phyloP scores from a whole-genome alignment of 2,888 invertebrate species.

The Drosophila fungiperda region DNA sequence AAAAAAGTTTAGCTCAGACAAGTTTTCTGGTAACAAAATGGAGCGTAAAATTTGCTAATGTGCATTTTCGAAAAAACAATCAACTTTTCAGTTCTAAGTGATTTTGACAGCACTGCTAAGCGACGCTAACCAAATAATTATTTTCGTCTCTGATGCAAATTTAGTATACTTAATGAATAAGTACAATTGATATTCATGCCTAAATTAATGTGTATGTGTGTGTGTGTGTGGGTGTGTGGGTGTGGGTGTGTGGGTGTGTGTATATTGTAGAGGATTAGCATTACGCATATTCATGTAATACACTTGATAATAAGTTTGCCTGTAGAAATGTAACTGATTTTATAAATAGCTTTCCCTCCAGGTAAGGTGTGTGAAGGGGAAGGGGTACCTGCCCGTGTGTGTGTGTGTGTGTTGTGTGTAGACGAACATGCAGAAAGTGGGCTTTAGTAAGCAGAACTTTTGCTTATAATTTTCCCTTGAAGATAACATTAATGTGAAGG shows the following conservation, averaged over 20 bases:
- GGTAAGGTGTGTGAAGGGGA: neutral
- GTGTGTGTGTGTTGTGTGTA: neutral
- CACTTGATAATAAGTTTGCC: slow-evolving; percentile 42
- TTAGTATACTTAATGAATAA: neutral
- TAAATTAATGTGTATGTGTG: neutral
- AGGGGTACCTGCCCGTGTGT: neutral
- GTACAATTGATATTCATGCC: neutral
- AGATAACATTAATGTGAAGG: slow-evolving; percentile 45
- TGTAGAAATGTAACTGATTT: slow-evolving; percentile 42
- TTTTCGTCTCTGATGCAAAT: neutral
- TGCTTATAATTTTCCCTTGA: slow-evolving; percentile 29
- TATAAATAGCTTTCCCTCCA: slow-evolving; percentile 27
- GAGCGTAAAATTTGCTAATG: neutral
- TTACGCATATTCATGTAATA: slow-evolving; percentile 7
- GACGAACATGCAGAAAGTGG: neutral
- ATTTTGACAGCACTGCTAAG: neutral
- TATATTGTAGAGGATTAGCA: neutral
- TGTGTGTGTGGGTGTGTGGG: neutral
- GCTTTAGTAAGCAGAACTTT: slow-evolving; percentile 40
- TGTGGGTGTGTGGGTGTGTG: neutral
- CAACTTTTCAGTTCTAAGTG: neutral
- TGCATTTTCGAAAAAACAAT: neutral
- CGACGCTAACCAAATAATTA: neutral
- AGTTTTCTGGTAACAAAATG: neutral
- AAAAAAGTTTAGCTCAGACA: neutral